Conservation (phyloP, 1,140 invertebrate genomes). For the Wiebesia pumilae region DNA sequence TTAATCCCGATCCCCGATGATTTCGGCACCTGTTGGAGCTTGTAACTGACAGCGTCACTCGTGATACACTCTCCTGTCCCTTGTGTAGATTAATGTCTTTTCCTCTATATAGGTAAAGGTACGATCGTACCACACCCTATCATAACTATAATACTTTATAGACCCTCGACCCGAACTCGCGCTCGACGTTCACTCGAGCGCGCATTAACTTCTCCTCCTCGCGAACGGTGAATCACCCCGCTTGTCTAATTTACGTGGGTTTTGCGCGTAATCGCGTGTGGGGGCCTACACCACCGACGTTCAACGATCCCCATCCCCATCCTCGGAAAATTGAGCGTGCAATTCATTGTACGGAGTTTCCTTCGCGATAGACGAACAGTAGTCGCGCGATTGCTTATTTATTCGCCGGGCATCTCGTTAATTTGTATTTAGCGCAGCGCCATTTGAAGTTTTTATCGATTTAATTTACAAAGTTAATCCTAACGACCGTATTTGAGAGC, state of each 20-base stretch:
- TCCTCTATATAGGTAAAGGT: not conserved
- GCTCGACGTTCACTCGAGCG: not conserved
- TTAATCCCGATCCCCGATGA: not conserved
- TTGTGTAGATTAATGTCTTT: not conserved
- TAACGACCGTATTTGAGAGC: not conserved
- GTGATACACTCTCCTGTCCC: not conserved
- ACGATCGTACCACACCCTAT: not conserved
- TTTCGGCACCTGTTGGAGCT: conserved; percentile 45
- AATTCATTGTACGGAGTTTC: too few species aligned
- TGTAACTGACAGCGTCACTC: conserved; percentile 24
- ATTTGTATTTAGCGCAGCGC: not conserved
- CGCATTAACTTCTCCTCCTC: not conserved
- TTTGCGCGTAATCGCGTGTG: not conserved
- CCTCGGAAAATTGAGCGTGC: not conserved
- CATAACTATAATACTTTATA: too few species aligned
- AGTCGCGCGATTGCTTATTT: not conserved
- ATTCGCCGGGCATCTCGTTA: not conserved
- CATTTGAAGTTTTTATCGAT: not conserved
- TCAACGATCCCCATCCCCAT: too few species aligned
- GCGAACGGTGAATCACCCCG: not conserved
- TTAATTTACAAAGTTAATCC: conserved; percentile 4
- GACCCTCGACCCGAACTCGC: not conserved
- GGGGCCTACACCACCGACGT: too few species aligned
- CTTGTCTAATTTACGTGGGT: not conserved
- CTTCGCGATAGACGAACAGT: not conserved